A percentile compares a stretch with the other conserved stretches of the same genome.
phyloP scores from a whole-genome alignment of 2,113 vertebrate species.

The Merops nubicus region DNA sequence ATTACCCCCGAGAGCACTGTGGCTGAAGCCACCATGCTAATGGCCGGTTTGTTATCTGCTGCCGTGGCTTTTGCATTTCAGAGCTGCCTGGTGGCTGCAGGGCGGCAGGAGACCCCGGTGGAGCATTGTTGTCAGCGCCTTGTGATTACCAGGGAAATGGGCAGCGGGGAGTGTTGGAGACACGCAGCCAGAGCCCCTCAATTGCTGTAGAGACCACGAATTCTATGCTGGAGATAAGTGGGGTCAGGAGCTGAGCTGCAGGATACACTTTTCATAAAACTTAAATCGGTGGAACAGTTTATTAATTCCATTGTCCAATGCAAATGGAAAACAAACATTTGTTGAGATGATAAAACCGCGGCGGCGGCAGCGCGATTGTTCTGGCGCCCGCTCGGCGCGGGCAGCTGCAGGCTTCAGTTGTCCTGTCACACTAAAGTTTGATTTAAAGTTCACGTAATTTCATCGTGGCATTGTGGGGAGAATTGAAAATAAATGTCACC shows the following conservation, averaged over 20 bases:
- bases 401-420: not conserved
- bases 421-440: slow-evolving; percentile 27
- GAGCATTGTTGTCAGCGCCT: no score
- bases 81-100: no score
- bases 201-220: not conserved
- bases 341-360: slow-evolving; percentile 36
- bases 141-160: slow-evolving; percentile 31
- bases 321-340: slow-evolving; percentile 69
- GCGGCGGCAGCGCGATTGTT: not conserved
- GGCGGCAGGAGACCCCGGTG: no score
- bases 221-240: not conserved
- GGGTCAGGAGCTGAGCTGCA: not conserved
- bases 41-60: slow-evolving; percentile 39
- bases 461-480: slow-evolving; percentile 24
- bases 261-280: slow-evolving; percentile 13
- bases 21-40: slow-evolving; percentile 18
- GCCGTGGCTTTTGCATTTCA: no score
- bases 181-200: no score
- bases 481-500: slow-evolving; percentile 57
- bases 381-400: not conserved
- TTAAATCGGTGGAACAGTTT: slow-evolving; percentile 32
- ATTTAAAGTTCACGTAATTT: slow-evolving; percentile 54
- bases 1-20: slow-evolving; percentile 56
- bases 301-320: slow-evolving; percentile 60
- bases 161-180: slow-evolving; percentile 17